Evolutionary conservation across 1,140 invertebrate genomes (phyloP).

Genomic region (Listronotus oregonensis): DNA sequence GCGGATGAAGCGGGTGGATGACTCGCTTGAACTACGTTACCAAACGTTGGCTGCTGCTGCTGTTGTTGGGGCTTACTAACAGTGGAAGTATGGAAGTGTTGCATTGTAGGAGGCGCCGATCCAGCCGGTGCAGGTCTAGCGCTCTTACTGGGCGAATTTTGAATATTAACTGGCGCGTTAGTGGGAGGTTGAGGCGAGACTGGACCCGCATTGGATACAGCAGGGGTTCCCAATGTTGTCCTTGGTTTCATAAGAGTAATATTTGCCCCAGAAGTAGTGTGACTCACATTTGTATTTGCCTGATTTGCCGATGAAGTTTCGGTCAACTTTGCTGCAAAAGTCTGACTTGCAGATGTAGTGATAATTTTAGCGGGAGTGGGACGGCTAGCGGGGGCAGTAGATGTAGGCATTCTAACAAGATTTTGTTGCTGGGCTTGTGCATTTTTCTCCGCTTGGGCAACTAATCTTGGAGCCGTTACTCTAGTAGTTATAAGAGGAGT

Average conservation of each 20-base stretch:
- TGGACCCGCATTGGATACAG: conserved; percentile 15
- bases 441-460: conserved; percentile 58
- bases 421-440: conserved; percentile 36
- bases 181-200: conserved; percentile 34
- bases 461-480: conserved; percentile 60
- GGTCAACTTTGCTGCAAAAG: conserved; percentile 67
- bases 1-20: conserved; percentile 21
- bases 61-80: conserved; percentile 13
- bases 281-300: not conserved
- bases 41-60: conserved; percentile 6
- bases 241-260: conserved; percentile 15
- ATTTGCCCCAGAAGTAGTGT: conserved; percentile 9
- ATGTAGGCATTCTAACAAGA: conserved; percentile 14
- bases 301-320: conserved; percentile 46
- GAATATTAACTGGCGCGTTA: conserved; percentile 5
- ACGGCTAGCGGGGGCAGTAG: conserved; percentile 51
- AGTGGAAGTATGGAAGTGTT: conserved; percentile 51
- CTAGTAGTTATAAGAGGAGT: conserved; percentile 52
- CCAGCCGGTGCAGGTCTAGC: conserved; percentile 60
- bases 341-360: conserved; percentile 60
- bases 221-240: conserved; percentile 26
- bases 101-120: conserved; percentile 57
- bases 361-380: conserved; percentile 55
- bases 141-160: conserved; percentile 61
- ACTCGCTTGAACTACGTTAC: conserved; percentile 4